Conservation (phyloP, 1,140 invertebrate genomes). For the Conus betulinus region DNA sequence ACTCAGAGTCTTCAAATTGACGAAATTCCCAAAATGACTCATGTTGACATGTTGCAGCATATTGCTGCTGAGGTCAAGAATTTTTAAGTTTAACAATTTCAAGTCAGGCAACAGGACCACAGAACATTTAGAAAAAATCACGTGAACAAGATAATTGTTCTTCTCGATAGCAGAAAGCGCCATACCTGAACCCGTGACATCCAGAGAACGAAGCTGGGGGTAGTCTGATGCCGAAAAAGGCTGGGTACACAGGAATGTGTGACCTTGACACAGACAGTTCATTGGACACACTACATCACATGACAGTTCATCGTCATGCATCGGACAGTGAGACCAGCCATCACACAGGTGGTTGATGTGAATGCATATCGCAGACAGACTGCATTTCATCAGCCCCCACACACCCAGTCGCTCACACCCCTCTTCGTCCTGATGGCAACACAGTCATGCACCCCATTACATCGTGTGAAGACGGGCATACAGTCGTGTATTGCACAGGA, state of each 20-base stretch:
- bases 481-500: background rate
- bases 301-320: slow-evolving; percentile 35
- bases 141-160: background rate
- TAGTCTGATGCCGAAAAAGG: background rate
- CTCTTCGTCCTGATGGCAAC: background rate
- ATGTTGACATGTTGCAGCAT: too few relatives aligned
- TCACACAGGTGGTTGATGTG: slow-evolving; percentile 9
- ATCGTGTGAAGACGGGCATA: background rate
- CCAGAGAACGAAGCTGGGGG: background rate
- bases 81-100: slow-evolving; percentile 26
- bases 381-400: slow-evolving; percentile 34
- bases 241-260: slow-evolving; percentile 1
- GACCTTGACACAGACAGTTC: slow-evolving; percentile 38
- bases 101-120: background rate
- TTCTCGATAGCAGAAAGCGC: background rate
- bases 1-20: slow-evolving; percentile 1
- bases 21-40: too few relatives aligned
- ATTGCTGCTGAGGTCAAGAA: slow-evolving; percentile 14
- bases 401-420: slow-evolving; percentile 1
- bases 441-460: slow-evolving; percentile 25
- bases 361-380: slow-evolving; percentile 25
- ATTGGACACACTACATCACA: slow-evolving; percentile 40
- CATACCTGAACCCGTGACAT: background rate
- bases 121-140: background rate
- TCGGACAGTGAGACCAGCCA: slow-evolving; percentile 27